Conservation (phyloP, 1,140 invertebrate genomes). For the Potamilus streckersoni region DNA sequence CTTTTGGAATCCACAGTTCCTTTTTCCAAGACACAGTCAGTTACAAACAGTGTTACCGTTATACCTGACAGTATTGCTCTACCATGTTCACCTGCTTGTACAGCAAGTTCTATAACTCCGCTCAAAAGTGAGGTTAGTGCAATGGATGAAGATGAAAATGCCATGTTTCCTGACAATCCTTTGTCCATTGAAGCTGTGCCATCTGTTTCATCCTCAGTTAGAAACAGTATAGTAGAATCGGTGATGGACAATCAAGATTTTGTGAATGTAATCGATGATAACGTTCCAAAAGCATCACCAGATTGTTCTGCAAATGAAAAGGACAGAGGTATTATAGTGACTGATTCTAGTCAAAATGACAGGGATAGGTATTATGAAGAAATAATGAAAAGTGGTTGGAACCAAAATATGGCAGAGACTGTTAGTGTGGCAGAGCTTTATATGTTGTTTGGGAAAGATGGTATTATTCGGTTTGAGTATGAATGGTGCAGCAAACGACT, state of each 20-base stretch:
- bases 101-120: no score
- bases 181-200: slow-evolving; percentile 6
- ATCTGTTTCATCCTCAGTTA: no score
- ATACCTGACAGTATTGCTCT: not conserved
- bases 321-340: not conserved
- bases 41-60: no score
- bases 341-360: slow-evolving; percentile 29
- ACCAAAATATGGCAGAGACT: slow-evolving; percentile 77
- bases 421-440: slow-evolving; percentile 91
- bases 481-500: slow-evolving; percentile 74
- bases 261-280: no score
- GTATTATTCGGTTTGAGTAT: slow-evolving; percentile 84
- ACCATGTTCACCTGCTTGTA: slow-evolving; percentile 3
- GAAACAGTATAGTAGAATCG: no score
- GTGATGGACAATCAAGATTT: no score
- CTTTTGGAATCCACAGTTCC: no score
- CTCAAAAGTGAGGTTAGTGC: slow-evolving; percentile 27
- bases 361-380: slow-evolving; percentile 30
- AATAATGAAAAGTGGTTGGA: slow-evolving; percentile 81
- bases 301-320: slow-evolving; percentile 1
- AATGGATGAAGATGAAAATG: slow-evolving; percentile 48
- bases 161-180: slow-evolving; percentile 54
- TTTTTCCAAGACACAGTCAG: no score
- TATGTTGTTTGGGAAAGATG: slow-evolving; percentile 86
- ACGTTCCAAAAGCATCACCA: not conserved